Conservation (phyloP, 2,888 invertebrate species). For the Synergus umbraculus region DNA sequence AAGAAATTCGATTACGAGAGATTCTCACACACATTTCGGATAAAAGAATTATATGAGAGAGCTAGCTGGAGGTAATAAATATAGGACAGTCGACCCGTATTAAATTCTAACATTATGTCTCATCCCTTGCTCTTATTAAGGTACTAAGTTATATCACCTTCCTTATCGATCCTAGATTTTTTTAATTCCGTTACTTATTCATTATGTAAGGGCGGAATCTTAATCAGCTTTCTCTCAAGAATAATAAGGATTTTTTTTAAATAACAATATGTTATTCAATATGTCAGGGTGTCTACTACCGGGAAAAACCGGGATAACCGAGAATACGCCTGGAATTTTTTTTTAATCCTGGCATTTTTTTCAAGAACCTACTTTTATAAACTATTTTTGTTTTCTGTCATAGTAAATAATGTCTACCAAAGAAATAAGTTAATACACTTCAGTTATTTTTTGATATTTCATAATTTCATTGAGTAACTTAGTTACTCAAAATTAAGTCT, state of each 20-base stretch:
- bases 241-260: background rate
- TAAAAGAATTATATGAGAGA: background rate
- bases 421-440: too few species aligned
- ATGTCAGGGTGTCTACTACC: too few species aligned
- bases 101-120: constrained; percentile 45
- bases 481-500: too few species aligned
- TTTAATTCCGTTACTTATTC: background rate
- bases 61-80: constrained; percentile 45
- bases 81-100: constrained; percentile 47
- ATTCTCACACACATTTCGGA: background rate
- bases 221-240: background rate
- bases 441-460: too few species aligned
- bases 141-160: constrained; percentile 38
- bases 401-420: too few species aligned
- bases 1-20: background rate
- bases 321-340: too few species aligned
- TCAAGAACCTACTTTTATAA: too few species aligned
- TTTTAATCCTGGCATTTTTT: too few species aligned
- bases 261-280: too few species aligned
- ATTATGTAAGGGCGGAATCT: background rate
- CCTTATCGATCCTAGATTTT: background rate
- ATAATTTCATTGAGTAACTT: too few species aligned
- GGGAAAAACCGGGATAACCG: too few species aligned
- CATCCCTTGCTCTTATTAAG: constrained; percentile 51
- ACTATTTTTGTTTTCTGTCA: too few species aligned